Percentiles rank a stretch among this genome's conserved stretches.
Conservation (phyloP, 1,140 invertebrate genomes). For the Atopsyche davidsoni region DNA sequence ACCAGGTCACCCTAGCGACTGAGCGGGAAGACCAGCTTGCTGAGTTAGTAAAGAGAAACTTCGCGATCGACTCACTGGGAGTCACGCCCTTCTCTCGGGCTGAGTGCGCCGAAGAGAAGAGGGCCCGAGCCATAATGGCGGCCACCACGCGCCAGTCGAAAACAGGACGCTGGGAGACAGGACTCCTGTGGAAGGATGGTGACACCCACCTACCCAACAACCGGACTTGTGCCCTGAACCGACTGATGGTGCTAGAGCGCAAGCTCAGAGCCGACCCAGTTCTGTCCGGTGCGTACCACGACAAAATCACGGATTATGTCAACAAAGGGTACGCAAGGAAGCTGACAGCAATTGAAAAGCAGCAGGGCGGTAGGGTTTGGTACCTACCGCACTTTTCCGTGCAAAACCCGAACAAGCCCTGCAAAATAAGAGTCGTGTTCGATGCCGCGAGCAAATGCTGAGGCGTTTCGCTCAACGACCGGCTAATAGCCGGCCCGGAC, state of each 20-base stretch:
- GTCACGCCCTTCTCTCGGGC: neutral
- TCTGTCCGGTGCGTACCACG: conserved; percentile 10
- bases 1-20: too few relatives aligned
- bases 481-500: conserved; percentile 30
- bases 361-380: conserved; percentile 7
- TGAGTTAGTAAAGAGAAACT: neutral
- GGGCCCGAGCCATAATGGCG: neutral
- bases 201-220: conserved; percentile 9
- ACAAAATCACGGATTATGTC: conserved; percentile 24
- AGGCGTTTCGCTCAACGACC: conserved; percentile 29
- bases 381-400: conserved; percentile 34
- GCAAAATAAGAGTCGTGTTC: conserved; percentile 31
- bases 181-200: conserved; percentile 23
- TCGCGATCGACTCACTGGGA: neutral
- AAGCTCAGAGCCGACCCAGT: conserved; percentile 15
- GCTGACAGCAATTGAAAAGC: conserved; percentile 2
- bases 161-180: conserved; percentile 16
- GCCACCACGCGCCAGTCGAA: neutral
- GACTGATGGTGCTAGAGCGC: conserved; percentile 13
- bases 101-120: neutral
- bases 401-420: conserved; percentile 29
- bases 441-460: conserved; percentile 30
- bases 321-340: conserved; percentile 21
- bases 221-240: neutral
- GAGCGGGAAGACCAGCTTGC: neutral